Base-by-base conservation (phyloP, 2,797 vertebrate species). In the Enteromius unitaeniatus region DNA sequence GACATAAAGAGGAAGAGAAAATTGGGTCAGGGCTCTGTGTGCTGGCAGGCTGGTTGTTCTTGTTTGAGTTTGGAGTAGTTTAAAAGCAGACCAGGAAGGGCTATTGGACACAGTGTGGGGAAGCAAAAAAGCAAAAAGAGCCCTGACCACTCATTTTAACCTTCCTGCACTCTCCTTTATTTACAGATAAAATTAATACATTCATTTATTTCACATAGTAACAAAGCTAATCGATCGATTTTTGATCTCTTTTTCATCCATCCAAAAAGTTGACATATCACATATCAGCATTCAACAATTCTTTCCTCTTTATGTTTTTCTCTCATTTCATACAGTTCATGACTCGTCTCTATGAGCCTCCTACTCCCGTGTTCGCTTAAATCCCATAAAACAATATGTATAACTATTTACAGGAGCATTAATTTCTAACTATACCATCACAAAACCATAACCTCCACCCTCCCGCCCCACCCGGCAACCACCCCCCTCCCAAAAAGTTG, bases 191-290 rank as follows among this genome's bases (percentile, higher is more conserved):
- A 95, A 94, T 91, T 82, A 94, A 93, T 94, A 95, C 93, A 95
- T 95, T 95, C 94, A 95, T 92, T 93, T 93, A 93, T 93, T 93
- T 95, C 93, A 96, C 95, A 91, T 95, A 93, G 94, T 94, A 95
- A 95, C 94, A 95, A 96, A 95, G 94, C 93, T 93, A 95, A 92
- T 93, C 93, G 88, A 90, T 94, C 91, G 86, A 91, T 93, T 92
- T 93, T 92, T 86, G 78, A 85, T 89, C 86, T 86, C 40, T 81
- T 93, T 58, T 90, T 91, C 90, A 92, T 92, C 90, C 93, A 93
- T 92, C 93, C 92, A 93, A 93, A 93, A 89, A 81, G 90, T 93
- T 93, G 91, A 92, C 92, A 88, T 93, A 90, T 92, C 91, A 89
- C 90, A 93, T 65, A 34, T 87, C 90, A 88, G 89, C 92, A 81